Evolutionary conservation across 37 sponge, comb jelly and placozoan species (phyloP), one percentile per base, ranked within the genome.

Genomic region (Beroe ovata): DNA sequence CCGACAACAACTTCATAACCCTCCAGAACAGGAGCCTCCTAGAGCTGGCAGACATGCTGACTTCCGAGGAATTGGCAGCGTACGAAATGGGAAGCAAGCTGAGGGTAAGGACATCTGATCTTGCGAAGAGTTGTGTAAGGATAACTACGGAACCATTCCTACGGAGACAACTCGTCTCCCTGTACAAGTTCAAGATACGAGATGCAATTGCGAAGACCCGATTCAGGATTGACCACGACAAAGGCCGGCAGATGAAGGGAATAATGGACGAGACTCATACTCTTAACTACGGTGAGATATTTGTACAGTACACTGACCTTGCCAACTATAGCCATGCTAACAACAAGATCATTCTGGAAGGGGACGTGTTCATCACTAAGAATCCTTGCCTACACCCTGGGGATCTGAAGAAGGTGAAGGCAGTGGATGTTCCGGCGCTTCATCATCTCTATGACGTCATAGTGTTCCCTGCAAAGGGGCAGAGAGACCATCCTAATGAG

Each of bases 251-350:
- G 59, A 88, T 90, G 60, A 90, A 40, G 60, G 91, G 91, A 0
- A 28, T 90, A 1, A 71, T 90, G 59, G 91, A 90, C 81, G 91
- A 90, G 91, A 90, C 81, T 1, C 41, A 28, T 8, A 90, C 84
- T n/a, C 60, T 90, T 33, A 59, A 90, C 30, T 90, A 90, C 60
- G 91, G 81, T 8, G 64, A 90, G 62, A 71, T 90, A 32, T 71
- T 90, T 33, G 81, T 90, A 2, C 91, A 72, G 40, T 54, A 69
- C 66, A 59, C 39, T n/a, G 63, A 90, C 25, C 81, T 54, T 6
- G 29, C n/a, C 39, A 47, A 81, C 47, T 29, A 26, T 30, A 18
- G 18, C 69, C 3, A 3, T 18, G 22, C 63, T 23, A 62, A 20
- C 63, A 62, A 26, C 28, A 47, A 30, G 21, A 29, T 14, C 34